Conservation (phyloP, 2,888 invertebrate genomes). For the Theretra japonica region DNA sequence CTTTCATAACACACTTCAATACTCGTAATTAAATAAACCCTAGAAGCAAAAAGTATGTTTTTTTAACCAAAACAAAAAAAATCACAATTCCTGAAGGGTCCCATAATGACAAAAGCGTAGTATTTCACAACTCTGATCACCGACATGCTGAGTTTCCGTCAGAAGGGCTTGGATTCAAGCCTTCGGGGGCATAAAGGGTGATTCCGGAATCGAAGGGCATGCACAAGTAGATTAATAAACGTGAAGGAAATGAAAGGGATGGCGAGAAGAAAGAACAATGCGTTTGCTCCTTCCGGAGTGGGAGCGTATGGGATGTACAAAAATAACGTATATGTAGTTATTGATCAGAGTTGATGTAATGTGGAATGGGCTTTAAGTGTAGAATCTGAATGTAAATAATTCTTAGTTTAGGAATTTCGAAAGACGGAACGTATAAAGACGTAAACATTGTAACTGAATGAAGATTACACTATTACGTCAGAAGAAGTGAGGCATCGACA, state of each 20-base stretch:
- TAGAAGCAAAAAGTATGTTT: not conserved
- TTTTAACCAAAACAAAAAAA: not conserved
- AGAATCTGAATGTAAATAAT: too few relatives aligned
- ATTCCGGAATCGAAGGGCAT: conserved; percentile 20
- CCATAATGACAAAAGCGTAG: not conserved
- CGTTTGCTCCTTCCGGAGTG: not conserved
- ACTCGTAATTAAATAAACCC: not conserved
- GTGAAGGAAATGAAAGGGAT: conserved; percentile 18
- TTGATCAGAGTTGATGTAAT: not conserved
- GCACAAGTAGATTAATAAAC: conserved; percentile 22
- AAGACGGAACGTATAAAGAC: too few relatives aligned
- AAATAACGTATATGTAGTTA: not conserved
- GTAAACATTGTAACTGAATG: too few relatives aligned
- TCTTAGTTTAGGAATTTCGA: too few relatives aligned
- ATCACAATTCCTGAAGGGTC: not conserved
- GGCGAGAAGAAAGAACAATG: conserved; percentile 13
- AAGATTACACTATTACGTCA: too few relatives aligned
- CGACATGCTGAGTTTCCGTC: conserved; percentile 13
- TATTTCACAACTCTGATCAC: conserved; percentile 17
- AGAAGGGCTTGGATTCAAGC: conserved; percentile 13
- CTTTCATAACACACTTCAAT: too few relatives aligned
- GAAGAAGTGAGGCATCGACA: too few relatives aligned
- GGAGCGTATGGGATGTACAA: not conserved
- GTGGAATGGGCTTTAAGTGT: not conserved
- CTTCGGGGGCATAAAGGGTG: conserved; percentile 10